Conservation (phyloP, 2,113 vertebrate genomes). For the Clarias batrachus region DNA sequence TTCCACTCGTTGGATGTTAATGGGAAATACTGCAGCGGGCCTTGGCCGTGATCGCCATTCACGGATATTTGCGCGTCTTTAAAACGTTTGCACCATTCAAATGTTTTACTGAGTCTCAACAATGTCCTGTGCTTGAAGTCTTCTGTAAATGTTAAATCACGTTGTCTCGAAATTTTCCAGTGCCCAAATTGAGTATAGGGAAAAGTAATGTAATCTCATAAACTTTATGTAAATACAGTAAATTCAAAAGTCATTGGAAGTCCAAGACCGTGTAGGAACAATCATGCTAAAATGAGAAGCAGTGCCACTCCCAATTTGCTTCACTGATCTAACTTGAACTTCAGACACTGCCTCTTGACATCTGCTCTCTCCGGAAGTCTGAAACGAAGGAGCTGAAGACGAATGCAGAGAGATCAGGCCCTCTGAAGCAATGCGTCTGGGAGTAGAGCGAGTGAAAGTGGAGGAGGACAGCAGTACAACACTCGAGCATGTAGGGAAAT, state of each 20-base stretch:
- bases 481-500: neutral
- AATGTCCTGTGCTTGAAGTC: too few relatives aligned
- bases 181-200: too few relatives aligned
- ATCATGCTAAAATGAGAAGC: neutral
- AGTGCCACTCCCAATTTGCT: neutral
- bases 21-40: too few relatives aligned
- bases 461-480: neutral
- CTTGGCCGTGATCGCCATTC: too few relatives aligned
- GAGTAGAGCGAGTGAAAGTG: neutral
- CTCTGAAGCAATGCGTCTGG: neutral
- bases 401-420: neutral
- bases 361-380: neutral
- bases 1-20: too few relatives aligned
- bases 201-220: neutral
- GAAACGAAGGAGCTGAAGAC: neutral
- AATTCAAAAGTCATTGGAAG: neutral
- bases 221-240: neutral
- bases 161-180: too few relatives aligned
- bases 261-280: neutral
- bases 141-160: too few relatives aligned
- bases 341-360: neutral
- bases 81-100: too few relatives aligned
- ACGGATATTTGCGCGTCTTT: too few relatives aligned
- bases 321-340: neutral
- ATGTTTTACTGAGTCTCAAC: too few relatives aligned